Evolutionary conservation across 2,888 invertebrate species (phyloP).

Genomic region (Elysia crispata): DNA sequence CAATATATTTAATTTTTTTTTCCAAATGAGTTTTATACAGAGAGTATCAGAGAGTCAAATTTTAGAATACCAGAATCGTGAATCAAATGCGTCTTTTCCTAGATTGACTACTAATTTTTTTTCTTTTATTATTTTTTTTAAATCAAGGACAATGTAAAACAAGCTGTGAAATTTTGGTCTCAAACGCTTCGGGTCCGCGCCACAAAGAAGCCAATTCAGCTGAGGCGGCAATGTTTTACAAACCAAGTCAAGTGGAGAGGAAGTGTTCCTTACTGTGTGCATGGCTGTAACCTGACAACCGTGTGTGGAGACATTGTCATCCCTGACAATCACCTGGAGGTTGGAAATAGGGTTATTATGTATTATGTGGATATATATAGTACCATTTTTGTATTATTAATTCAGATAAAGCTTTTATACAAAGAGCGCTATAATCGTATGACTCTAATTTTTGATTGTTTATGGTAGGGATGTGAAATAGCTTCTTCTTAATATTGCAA

Average conservation of each 20-base stretch:
- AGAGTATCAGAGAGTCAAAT: too few relatives aligned
- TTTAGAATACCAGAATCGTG: too few relatives aligned
- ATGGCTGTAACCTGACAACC: conserved; percentile 81
- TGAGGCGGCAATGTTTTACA: conserved; percentile 80
- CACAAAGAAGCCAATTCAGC: conserved; percentile 89
- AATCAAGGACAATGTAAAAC: conserved; percentile 81
- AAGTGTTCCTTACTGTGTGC: conserved; percentile 91
- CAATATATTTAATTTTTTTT: too few relatives aligned
- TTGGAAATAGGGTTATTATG: conserved; percentile 73
- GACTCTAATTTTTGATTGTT: too few relatives aligned
- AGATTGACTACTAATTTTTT: too few relatives aligned
- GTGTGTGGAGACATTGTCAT: conserved; percentile 97
- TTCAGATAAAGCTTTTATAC: too few relatives aligned
- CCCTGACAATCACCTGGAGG: conserved; percentile 94
- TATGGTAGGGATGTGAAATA: too few relatives aligned
- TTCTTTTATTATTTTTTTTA: too few relatives aligned
- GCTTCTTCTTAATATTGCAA: background rate
- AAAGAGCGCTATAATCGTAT: too few relatives aligned
- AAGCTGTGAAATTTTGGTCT: conserved; percentile 96
- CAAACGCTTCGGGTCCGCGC: conserved; percentile 92
- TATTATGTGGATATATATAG: background rate
- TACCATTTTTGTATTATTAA: background rate
- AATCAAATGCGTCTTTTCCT: too few relatives aligned
- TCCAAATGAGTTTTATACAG: too few relatives aligned
- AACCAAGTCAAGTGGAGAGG: conserved; percentile 85